These are phyloP conservation scores for Gorsachius goisagi DNA, from an alignment of 2,113 vertebrate species.

Conservation along the genomic window DNA sequence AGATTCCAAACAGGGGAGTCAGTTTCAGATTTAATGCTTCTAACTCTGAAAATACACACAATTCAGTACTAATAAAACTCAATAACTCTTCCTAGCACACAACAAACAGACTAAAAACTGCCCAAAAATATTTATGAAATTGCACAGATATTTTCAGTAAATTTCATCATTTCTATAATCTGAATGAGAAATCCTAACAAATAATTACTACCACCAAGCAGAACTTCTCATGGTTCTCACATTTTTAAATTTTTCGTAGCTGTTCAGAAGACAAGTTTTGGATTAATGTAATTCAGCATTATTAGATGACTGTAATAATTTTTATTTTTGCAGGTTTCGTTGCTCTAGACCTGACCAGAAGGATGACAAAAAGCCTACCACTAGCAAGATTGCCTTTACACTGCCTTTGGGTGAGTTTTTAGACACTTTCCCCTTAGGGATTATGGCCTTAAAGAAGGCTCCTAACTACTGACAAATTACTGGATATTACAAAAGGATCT, in stretches of 20 bases:
- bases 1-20: neutral
- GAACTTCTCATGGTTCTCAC: neutral
- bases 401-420: slow-evolving; percentile 72
- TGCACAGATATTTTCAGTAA: neutral
- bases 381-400: slow-evolving; percentile 69
- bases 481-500: neutral
- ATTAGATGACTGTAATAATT: neutral
- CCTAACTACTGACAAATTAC: neutral
- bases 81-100: neutral
- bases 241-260: neutral
- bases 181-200: neutral
- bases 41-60: neutral
- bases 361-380: slow-evolving; percentile 70
- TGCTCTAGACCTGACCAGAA: slow-evolving; percentile 55
- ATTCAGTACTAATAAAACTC: neutral
- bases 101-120: neutral
- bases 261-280: neutral
- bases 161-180: neutral
- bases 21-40: neutral
- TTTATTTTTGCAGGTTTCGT: slow-evolving; percentile 63
- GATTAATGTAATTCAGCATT: neutral
- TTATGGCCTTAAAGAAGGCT: neutral
- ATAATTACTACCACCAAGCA: neutral
- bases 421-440: neutral
- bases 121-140: neutral